Conservation (phyloP, 2,888 invertebrate genomes). For the Eudemis profundana region DNA sequence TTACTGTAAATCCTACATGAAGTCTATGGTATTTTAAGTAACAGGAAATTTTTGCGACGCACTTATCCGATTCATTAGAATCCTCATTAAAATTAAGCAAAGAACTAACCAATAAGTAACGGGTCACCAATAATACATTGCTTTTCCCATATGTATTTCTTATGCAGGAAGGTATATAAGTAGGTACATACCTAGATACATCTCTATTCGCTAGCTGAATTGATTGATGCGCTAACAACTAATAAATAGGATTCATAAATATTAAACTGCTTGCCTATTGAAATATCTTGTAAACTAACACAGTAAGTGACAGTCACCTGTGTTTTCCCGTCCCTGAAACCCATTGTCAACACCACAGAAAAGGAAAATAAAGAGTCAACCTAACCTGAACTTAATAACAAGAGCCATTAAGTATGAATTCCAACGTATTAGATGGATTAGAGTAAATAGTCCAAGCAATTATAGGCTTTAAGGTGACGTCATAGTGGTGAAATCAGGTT, state of each 20-base stretch:
- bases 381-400: constrained; percentile 14
- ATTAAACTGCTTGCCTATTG: background rate
- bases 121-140: no score
- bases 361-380: background rate
- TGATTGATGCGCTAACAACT: no score
- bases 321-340: constrained; percentile 6
- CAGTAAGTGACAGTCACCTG: background rate
- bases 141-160: no score
- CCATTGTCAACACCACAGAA: constrained; percentile 4
- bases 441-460: constrained; percentile 50
- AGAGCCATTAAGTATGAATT: constrained; percentile 1
- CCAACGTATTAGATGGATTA: constrained; percentile 14
- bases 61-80: no score
- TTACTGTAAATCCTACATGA: no score
- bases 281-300: background rate
- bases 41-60: no score
- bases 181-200: no score
- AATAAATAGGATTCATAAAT: background rate
- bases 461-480: constrained; percentile 55
- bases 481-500: constrained; percentile 57
- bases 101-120: no score
- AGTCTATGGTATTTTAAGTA: no score
- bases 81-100: no score
- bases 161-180: no score
- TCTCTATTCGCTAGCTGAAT: no score